Evolutionary conservation across 2,888 invertebrate species (phyloP), one percentile per base, ranked within the genome.

Genomic region (Sesamia inferens): DNA sequence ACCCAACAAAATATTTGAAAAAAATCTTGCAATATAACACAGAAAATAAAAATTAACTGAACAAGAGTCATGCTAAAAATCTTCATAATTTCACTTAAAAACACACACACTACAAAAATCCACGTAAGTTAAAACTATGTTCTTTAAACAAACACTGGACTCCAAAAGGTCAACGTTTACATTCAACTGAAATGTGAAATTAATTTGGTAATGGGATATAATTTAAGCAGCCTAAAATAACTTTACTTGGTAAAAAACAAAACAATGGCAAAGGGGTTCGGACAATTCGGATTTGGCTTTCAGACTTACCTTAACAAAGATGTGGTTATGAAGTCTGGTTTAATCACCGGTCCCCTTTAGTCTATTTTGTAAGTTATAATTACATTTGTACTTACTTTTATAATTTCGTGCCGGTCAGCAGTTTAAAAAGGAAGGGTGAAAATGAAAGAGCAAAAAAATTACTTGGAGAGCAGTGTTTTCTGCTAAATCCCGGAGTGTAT

Each of bases 211-310:
- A 86, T 79, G 82, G 76, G 77, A 81, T 85, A 84, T 85, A 83
- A 86, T 88, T 89, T 85, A 83, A 85, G 74, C 76, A 83, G 68
- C 89, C 88, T 89, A 89, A 89, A 89, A 88, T 82, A 89, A 89
- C 89, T 84, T 87, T 68, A 79, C 80, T 84, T 87, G 74, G 31
- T 82, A 82, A 81, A 80, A 84, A 85, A 78, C 77, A 84, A 76
- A 82, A 85, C 76, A 87, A 76, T 81, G 78, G 44, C 47, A 66
- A 78, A 61, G 57, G 47, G n/a, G 73, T 72, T 61, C 67, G 80
- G 71, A 82, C 76, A 68, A 78, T 85, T 79, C 42, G 39, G 76
- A 66, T 74, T 74, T 57, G 65, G 76, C 77, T 81, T 84, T 78
- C 14, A 57, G 57, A 71, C 71, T 74, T 48, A 64, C 62, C 74